These are phyloP conservation scores for Cheilosia vulpina DNA, from an alignment of 2,888 invertebrate species.

Conservation along the genomic window DNA sequence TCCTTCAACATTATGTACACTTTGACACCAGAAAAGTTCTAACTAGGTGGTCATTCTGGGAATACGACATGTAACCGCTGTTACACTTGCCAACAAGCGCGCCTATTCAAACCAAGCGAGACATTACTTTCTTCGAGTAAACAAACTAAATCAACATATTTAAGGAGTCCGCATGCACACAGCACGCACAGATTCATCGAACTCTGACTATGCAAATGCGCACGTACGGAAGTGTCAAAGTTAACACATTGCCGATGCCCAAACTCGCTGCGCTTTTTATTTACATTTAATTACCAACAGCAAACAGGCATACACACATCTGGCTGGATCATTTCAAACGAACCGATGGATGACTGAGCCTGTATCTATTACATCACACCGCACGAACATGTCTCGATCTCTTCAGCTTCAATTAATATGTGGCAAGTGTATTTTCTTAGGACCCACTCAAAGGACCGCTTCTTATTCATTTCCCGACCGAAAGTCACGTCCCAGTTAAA, in stretches of 20 bases:
- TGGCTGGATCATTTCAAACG: slow-evolving; percentile 16
- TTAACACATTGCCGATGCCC: slow-evolving; percentile 39
- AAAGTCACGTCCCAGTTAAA: slow-evolving; percentile 64
- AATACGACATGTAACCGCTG: no score
- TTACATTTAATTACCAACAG: slow-evolving; percentile 60
- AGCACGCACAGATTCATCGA: background rate
- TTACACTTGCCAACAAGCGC: no score
- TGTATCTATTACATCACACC: slow-evolving; percentile 27
- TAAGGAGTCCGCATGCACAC: background rate
- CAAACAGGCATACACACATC: slow-evolving; percentile 28
- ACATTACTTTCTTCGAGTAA: no score
- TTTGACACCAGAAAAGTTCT: no score
- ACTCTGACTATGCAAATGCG: background rate
- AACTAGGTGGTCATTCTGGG: no score
- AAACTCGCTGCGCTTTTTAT: slow-evolving; percentile 31
- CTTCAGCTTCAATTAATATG: slow-evolving; percentile 65
- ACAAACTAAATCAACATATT: no score
- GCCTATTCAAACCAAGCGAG: no score
- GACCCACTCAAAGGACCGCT: slow-evolving; percentile 65
- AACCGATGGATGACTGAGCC: slow-evolving; percentile 6
- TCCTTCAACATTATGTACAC: no score
- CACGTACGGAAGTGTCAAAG: slow-evolving; percentile 64
- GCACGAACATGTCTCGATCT: slow-evolving; percentile 48
- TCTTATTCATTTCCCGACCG: slow-evolving; percentile 3
- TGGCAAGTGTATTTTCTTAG: slow-evolving; percentile 57